Base-by-base conservation (phyloP, 1,140 invertebrate genomes). In the Adelges cooleyi region DNA sequence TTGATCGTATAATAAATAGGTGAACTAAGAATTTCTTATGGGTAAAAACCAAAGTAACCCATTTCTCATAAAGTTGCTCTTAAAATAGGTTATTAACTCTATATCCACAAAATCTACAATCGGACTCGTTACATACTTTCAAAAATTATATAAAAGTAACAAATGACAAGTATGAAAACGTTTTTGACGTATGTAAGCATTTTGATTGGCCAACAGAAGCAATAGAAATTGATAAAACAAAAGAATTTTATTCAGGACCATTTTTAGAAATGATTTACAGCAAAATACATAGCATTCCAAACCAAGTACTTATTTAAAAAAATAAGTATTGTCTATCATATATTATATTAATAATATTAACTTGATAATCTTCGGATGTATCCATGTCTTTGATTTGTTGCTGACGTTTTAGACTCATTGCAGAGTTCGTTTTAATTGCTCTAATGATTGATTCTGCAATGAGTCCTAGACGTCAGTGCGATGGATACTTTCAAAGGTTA, bases 1-100 rank as follows among this genome's bases (percentile, higher is more conserved):
- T 59, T 42, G 53, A 59, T 27, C 40, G 22, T 42, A 59, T 59
- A 59, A 59, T 59, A 18, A 59, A 59, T 6, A 15, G 53, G 53
- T 20, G 44, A 18, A 3, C 18, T 44, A 3, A 59, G n/a, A n/a
- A n/a, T n/a, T n/a, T n/a, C n/a, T n/a, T n/a, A n/a, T n/a, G n/a
- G n/a, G n/a, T n/a, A n/a, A n/a, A n/a, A n/a, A n/a, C n/a, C n/a
- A n/a, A n/a, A n/a, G n/a, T n/a, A n/a, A n/a, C n/a, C n/a, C n/a
- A n/a, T n/a, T n/a, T n/a, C n/a, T n/a, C n/a, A n/a, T n/a, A n/a
- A n/a, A n/a, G n/a, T n/a, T n/a, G n/a, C n/a, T n/a, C n/a, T n/a
- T n/a, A n/a, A n/a, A n/a, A 13, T 17, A 59, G 53, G 3, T 59
- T 59, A 11, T 27, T 59, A 44, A 23, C 38, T 42, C 27, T 59